Percentiles rank a stretch among this genome's conserved stretches.
phyloP scores from a whole-genome alignment of 1,140 invertebrate genomes.

The Pemphigus obesinymphae region DNA sequence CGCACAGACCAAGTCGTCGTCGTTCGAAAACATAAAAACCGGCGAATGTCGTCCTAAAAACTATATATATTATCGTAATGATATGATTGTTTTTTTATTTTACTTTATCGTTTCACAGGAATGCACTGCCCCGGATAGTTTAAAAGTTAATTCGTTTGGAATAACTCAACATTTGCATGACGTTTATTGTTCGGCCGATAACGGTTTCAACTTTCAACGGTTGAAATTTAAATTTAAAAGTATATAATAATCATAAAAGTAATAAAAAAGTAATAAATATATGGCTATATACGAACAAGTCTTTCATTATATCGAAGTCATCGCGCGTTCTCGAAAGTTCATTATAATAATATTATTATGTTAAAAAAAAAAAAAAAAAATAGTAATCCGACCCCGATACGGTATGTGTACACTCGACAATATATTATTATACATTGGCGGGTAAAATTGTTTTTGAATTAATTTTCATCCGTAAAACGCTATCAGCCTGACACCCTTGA shows the following conservation, averaged over 20 bases:
- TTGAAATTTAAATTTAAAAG: background rate
- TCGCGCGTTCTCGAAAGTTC: background rate
- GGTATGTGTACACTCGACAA: too few species aligned
- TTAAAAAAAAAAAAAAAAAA: too few species aligned
- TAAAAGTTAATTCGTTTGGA: background rate
- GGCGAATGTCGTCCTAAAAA: background rate
- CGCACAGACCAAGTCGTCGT: background rate
- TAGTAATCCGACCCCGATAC: background rate
- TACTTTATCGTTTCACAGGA: background rate
- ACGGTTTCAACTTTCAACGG: background rate
- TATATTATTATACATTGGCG: too few species aligned
- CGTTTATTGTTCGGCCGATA: background rate
- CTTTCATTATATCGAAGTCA: background rate
- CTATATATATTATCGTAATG: background rate
- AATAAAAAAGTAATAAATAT: background rate
- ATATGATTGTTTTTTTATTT: background rate
- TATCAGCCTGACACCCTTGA: background rate
- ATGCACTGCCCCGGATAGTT: background rate
- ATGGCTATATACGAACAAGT: too few species aligned
- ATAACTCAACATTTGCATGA: background rate
- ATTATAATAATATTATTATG: too few species aligned
- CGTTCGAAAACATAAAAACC: background rate
- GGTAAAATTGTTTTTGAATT: background rate
- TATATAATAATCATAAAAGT: too few species aligned
- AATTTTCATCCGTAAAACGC: background rate